Evolutionary conservation across 2,888 invertebrate genomes (phyloP).

Genomic region (Pachydiplax longipennis): DNA sequence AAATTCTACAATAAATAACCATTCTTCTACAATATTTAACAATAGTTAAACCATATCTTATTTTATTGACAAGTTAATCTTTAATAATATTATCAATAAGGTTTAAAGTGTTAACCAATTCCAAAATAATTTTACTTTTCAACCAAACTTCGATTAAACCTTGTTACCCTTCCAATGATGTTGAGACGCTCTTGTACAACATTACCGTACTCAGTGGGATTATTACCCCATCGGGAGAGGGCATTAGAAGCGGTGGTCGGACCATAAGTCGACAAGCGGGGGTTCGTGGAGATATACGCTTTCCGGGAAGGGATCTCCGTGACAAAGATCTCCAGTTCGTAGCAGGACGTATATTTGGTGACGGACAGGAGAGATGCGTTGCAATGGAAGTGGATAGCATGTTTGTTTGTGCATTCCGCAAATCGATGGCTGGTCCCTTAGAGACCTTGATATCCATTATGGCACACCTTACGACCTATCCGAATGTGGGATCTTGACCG

Average conservation of each 20-base stretch:
- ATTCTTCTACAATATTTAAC: too few relatives aligned
- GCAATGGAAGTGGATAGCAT: background rate
- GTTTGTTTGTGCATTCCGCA: background rate
- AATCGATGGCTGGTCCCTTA: background rate
- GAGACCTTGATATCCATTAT: background rate
- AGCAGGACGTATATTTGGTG: background rate
- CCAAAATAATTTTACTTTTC: too few relatives aligned
- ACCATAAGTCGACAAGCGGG: too few relatives aligned
- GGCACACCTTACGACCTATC: slow-evolving; percentile 7
- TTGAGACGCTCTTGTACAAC: too few relatives aligned
- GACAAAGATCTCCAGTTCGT: background rate
- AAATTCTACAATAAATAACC: too few relatives aligned
- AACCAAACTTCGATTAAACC: too few relatives aligned
- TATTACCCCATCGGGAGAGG: background rate
- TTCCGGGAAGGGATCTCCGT: background rate
- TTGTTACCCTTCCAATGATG: too few relatives aligned
- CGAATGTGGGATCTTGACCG: background rate
- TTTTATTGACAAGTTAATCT: too few relatives aligned
- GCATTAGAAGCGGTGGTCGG: background rate
- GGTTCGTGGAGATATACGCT: background rate
- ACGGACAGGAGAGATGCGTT: background rate
- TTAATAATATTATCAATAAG: too few relatives aligned
- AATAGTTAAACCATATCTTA: too few relatives aligned
- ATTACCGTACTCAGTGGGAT: too few relatives aligned
- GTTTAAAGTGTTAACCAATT: too few relatives aligned